Conservation (phyloP, 1,140 invertebrate genomes). For the Heliconius melpomene region DNA sequence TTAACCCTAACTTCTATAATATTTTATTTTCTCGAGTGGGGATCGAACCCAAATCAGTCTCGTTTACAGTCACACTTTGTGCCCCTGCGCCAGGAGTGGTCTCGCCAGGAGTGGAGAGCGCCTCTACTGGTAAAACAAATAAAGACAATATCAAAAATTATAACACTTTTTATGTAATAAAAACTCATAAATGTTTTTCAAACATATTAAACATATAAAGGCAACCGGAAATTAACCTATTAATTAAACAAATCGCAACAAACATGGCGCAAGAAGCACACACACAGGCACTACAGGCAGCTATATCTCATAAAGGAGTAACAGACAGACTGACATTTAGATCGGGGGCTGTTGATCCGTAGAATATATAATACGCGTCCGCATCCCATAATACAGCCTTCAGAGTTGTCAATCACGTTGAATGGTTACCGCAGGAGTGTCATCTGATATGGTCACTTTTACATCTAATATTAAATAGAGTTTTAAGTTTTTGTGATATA, state of each 20-base stretch:
- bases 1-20: too few species aligned
- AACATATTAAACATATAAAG: not conserved
- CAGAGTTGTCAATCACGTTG: constrained; percentile 2
- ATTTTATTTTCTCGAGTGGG: too few species aligned
- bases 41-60: too few species aligned
- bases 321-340: constrained; percentile 9
- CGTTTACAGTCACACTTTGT: too few species aligned
- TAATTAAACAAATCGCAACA: not conserved
- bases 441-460: not conserved
- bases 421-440: not conserved
- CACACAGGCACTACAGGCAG: not conserved
- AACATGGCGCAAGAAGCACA: not conserved
- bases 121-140: too few species aligned
- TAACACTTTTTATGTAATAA: not conserved
- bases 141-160: too few species aligned
- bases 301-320: not conserved
- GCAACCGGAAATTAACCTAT: not conserved
- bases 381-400: constrained; percentile 8
- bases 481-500: not conserved
- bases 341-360: constrained; percentile 2
- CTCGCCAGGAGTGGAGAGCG: too few species aligned
- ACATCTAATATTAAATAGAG: constrained; percentile 1
- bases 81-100: too few species aligned
- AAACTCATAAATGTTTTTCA: not conserved
- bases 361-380: not conserved